Evolutionary conservation across 1,140 invertebrate genomes (phyloP).

Genomic region (Theocolax elegans): DNA sequence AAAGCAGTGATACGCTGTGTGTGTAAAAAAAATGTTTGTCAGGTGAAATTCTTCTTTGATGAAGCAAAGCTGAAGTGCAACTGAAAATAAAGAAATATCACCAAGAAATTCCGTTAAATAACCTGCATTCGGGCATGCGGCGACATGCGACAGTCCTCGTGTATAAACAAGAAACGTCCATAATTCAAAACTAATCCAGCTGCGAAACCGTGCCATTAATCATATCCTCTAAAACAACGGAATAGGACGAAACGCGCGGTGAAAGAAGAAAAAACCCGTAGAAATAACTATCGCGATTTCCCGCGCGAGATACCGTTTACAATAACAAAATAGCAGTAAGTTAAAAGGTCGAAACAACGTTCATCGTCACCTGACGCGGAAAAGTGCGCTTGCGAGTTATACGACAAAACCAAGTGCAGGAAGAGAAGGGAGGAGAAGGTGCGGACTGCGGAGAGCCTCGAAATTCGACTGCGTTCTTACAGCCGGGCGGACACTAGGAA

Average conservation of each 20-base stretch:
- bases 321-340: not conserved
- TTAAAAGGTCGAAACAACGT: not conserved
- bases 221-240: conserved; percentile 17
- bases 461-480: not conserved
- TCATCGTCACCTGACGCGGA: conserved; percentile 20
- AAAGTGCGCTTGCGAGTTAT: too few species aligned
- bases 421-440: too few species aligned
- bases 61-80: too few species aligned
- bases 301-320: too few species aligned
- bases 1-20: too few species aligned
- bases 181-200: conserved; percentile 42
- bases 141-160: not conserved
- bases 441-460: not conserved
- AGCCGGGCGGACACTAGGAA: too few species aligned
- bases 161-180: conserved; percentile 35
- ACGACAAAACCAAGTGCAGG: too few species aligned
- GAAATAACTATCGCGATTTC: too few species aligned
- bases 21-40: too few species aligned
- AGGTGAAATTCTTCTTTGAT: too few species aligned
- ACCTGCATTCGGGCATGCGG: not conserved
- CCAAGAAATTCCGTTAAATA: conserved; percentile 3
- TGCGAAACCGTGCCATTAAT: conserved; percentile 21
- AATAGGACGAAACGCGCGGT: not conserved
- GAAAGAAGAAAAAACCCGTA: too few species aligned
- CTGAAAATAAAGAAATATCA: too few species aligned